Conservation (phyloP, 2,888 invertebrate species). For the Prionchulus punctatus region DNA sequence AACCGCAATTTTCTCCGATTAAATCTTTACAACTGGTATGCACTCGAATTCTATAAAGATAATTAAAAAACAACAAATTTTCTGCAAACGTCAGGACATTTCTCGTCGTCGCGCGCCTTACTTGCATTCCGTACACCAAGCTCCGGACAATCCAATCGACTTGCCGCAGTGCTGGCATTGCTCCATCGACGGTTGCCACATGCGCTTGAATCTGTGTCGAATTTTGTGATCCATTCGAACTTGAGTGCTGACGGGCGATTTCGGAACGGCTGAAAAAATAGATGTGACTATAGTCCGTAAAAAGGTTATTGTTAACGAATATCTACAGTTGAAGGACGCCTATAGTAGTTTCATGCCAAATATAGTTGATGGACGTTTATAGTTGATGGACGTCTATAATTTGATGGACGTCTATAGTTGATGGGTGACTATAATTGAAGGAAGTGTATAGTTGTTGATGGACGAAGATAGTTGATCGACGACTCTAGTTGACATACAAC, state of each 20-base stretch:
- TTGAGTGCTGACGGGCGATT: neutral
- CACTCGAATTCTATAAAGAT: slow-evolving; percentile 20
- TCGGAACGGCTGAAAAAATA: neutral
- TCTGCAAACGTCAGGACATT: neutral
- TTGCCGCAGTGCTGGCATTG: slow-evolving; percentile 2
- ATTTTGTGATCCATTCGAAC: slow-evolving; percentile 7
- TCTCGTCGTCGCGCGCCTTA: neutral
- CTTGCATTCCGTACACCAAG: slow-evolving; percentile 7
- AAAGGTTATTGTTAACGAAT: no score
- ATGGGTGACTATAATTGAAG: no score
- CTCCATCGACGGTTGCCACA: neutral
- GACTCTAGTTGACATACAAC: no score
- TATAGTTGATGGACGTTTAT: no score
- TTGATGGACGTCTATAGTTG: no score
- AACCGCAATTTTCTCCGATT: slow-evolving; percentile 27
- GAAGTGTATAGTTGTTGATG: no score
- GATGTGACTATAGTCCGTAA: no score
- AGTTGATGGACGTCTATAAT: no score
- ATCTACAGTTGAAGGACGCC: no score
- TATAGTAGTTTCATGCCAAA: no score
- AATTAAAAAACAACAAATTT: neutral
- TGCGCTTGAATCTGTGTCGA: neutral
- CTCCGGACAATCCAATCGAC: neutral
- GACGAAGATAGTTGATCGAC: no score
- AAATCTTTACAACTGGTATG: slow-evolving; percentile 26